These are phyloP conservation scores for Pluvianellus socialis DNA, from an alignment of 2,113 vertebrate species.

Conservation along the genomic window DNA sequence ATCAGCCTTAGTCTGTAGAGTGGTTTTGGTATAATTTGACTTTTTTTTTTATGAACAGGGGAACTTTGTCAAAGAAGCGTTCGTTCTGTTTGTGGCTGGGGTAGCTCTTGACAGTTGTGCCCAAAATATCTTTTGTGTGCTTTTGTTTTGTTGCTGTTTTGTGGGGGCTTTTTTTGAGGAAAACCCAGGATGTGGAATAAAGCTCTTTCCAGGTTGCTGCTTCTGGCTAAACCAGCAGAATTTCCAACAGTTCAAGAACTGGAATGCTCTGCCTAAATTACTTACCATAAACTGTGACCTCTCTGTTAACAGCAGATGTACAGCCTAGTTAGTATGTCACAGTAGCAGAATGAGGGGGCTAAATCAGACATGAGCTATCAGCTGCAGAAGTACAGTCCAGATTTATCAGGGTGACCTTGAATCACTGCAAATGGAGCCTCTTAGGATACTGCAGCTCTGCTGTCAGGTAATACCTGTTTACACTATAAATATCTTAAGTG, in stretches of 20 bases:
- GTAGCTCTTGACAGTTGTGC: background rate
- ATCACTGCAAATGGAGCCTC: constrained; percentile 62
- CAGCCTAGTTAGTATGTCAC: constrained; percentile 24
- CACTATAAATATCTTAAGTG: constrained; percentile 54
- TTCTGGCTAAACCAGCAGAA: background rate
- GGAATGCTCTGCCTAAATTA: background rate
- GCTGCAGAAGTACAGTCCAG: constrained; percentile 54
- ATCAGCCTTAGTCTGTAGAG: background rate
- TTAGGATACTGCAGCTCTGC: constrained; percentile 64
- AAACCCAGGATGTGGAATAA: background rate
- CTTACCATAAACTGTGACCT: background rate
- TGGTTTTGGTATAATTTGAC: background rate
- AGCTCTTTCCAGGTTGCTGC: background rate
- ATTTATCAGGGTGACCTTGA: constrained; percentile 70
- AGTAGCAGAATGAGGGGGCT: constrained; percentile 38
- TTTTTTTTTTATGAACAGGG: background rate
- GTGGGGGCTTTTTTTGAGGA: background rate
- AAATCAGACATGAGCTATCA: constrained; percentile 22
- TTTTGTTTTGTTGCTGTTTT: background rate
- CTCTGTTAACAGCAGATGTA: background rate
- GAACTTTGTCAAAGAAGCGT: background rate
- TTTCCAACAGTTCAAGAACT: background rate
- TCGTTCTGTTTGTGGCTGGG: background rate
- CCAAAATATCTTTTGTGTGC: background rate
- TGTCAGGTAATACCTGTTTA: constrained; percentile 68